A percentile compares a stretch with the other conserved stretches of the same genome.
These are phyloP conservation scores for Ichneumoninae sp. DNA, from an alignment of 2,888 invertebrate species.

Conservation along the genomic window DNA sequence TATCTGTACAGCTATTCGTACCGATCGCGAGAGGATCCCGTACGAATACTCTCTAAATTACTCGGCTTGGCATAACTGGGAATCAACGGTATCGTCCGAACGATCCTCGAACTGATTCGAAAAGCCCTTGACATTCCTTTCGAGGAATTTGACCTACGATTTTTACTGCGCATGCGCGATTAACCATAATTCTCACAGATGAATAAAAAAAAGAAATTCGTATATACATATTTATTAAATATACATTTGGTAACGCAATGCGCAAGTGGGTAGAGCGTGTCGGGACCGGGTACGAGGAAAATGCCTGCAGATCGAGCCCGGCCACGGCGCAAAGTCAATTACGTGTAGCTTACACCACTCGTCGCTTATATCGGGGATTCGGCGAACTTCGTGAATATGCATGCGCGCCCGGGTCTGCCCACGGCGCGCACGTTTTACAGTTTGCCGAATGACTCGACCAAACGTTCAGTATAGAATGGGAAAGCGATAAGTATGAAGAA, in stretches of 20 bases:
- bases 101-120: slow-evolving; percentile 5
- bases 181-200: neutral
- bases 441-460: slow-evolving; percentile 25
- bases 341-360: neutral
- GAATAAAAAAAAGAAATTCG: neutral
- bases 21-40: neutral
- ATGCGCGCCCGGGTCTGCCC: slow-evolving; percentile 8
- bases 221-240: neutral
- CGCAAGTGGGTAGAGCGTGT: neutral
- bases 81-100: slow-evolving; percentile 1
- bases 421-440: slow-evolving; percentile 36
- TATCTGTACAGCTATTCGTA: neutral
- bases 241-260: neutral
- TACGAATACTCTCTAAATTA: slow-evolving; percentile 35
- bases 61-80: slow-evolving; percentile 24
- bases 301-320: neutral
- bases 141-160: neutral
- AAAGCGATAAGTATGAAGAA: neutral
- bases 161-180: neutral
- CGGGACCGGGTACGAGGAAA: neutral
- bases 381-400: slow-evolving; percentile 36
- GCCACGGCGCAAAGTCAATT: slow-evolving; percentile 33
- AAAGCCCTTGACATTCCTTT: neutral
- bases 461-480: neutral
- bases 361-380: slow-evolving; percentile 21